phyloP scores from a whole-genome alignment of 2,113 vertebrate species.

The Cyprinodon tularosa region DNA sequence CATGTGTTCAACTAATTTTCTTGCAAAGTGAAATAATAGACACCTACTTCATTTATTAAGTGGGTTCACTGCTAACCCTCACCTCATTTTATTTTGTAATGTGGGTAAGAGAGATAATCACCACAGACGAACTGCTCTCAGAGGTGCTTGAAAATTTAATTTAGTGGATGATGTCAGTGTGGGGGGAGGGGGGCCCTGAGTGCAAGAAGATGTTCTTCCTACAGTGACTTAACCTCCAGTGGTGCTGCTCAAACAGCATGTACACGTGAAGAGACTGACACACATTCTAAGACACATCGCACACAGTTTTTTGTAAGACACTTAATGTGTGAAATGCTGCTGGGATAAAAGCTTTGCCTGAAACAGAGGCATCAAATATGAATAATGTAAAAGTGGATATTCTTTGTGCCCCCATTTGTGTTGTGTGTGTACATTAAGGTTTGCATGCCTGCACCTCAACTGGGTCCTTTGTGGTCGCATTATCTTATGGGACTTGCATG shows the following conservation, averaged over 20 bases:
- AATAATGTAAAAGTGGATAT: slow-evolving; percentile 64
- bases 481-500: slow-evolving; percentile 15
- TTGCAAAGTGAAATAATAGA: slow-evolving; percentile 33
- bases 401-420: slow-evolving; percentile 48
- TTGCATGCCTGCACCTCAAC: slow-evolving; percentile 13
- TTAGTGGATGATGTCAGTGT: slow-evolving; percentile 68
- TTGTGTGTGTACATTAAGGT: slow-evolving; percentile 25
- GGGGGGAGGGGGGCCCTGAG: slow-evolving; percentile 52
- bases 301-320: slow-evolving; percentile 39
- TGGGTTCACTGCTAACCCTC: slow-evolving; percentile 40
- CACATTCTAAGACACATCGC: slow-evolving; percentile 8
- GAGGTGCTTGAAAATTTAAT: slow-evolving; percentile 50
- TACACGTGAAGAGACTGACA: slow-evolving; percentile 11
- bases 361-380: slow-evolving; percentile 62
- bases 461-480: slow-evolving; percentile 26
- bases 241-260: slow-evolving; percentile 25
- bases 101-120: slow-evolving; percentile 51
- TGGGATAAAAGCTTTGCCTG: slow-evolving; percentile 71
- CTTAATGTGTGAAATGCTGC: slow-evolving; percentile 70
- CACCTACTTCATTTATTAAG: slow-evolving; percentile 23
- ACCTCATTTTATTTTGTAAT: slow-evolving; percentile 58
- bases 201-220: slow-evolving; percentile 65
- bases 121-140: slow-evolving; percentile 52
- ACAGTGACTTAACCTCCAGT: slow-evolving; percentile 65
- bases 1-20: slow-evolving; percentile 34